A percentile compares a stretch with the other conserved stretches of the same genome.
phyloP scores from a whole-genome alignment of 2,113 vertebrate genomes.

The Megaleporinus macrocephalus region DNA sequence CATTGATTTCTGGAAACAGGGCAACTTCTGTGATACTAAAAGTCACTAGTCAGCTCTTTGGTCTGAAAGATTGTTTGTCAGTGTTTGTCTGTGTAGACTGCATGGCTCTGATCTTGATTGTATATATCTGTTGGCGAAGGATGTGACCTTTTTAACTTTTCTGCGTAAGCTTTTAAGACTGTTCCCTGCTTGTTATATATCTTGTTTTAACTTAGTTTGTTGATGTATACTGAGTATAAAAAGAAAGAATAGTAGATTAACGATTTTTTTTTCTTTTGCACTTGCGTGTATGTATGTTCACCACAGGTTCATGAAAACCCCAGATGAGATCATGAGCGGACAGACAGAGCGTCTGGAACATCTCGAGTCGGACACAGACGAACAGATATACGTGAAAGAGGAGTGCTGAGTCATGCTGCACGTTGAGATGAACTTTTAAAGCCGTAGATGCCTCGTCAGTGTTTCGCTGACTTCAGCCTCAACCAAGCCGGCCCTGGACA shows the following conservation, averaged over 20 bases:
- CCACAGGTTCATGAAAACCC: slow-evolving; percentile 97
- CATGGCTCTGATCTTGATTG: too few species aligned
- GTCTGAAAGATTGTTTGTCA: too few species aligned
- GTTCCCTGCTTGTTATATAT: too few species aligned
- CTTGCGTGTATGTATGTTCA: neutral
- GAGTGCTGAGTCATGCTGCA: slow-evolving; percentile 84
- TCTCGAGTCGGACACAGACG: slow-evolving; percentile 94
- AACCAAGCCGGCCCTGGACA: slow-evolving; percentile 16
- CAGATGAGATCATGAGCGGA: slow-evolving; percentile 97
- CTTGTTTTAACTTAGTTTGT: neutral
- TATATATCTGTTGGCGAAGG: too few species aligned
- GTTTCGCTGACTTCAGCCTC: slow-evolving; percentile 27
- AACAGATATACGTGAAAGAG: slow-evolving; percentile 94
- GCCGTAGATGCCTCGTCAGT: slow-evolving; percentile 70
- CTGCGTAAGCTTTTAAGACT: too few species aligned
- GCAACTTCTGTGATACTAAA: too few species aligned
- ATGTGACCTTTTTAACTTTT: too few species aligned
- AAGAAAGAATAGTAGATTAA: too few species aligned
- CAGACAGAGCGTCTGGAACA: slow-evolving; percentile 94
- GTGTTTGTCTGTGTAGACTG: too few species aligned
- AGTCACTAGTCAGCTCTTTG: too few species aligned
- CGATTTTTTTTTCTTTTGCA: neutral
- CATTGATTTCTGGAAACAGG: too few species aligned
- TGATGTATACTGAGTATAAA: too few species aligned
- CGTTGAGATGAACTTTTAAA: slow-evolving; percentile 59